Evolutionary conservation across 2,888 invertebrate genomes (phyloP), one percentile per base, ranked within the genome.

Genomic region (Callosobruchus maculatus): DNA sequence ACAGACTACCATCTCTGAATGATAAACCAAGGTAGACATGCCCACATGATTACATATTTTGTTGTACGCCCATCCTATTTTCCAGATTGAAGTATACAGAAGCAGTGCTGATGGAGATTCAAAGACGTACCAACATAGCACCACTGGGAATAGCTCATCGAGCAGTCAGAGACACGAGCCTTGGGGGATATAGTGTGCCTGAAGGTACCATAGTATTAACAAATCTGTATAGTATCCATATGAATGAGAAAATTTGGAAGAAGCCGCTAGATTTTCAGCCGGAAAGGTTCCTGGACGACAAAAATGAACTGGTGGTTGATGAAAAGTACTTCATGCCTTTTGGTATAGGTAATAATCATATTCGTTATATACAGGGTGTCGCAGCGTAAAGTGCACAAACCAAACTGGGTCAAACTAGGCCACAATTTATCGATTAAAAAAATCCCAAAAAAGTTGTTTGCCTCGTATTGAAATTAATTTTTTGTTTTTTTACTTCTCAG

Each of bases 301-400:
- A 90, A 22, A 91, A 91, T 18, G 89, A 90, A 67, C 73, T 84
- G 22, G 22, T 74, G 13, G 81, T 80, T 77, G 88, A 88, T 78
- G 88, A 89, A 72, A 91, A 90, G 78, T 87, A 90, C 78, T 88
- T 90, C 81, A 89, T 91, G 74, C 89, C 91, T 13, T 94, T 93
- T 82, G 93, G 94, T 76, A 86, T 90, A 83, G 93, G 94, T 93
- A 85, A 83, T 49, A 13, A 49, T 49, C 26, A 83, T 49, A 13
- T 13, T 49, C 26, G 26, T 26, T 26, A 7, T 26, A 26, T 26
- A 4, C 2, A 7, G 26, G 26, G 26, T 26, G 7, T 26, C 7
- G 2, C 7, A 4, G 7, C 26, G 2, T 26, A 26, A n/a, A n/a
- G n/a, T n/a, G n/a, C n/a, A n/a, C n/a, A n/a, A n/a, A n/a, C n/a